Conservation (phyloP, 92 coral and sea anemone genomes). For the Plumapathes pennacea region DNA sequence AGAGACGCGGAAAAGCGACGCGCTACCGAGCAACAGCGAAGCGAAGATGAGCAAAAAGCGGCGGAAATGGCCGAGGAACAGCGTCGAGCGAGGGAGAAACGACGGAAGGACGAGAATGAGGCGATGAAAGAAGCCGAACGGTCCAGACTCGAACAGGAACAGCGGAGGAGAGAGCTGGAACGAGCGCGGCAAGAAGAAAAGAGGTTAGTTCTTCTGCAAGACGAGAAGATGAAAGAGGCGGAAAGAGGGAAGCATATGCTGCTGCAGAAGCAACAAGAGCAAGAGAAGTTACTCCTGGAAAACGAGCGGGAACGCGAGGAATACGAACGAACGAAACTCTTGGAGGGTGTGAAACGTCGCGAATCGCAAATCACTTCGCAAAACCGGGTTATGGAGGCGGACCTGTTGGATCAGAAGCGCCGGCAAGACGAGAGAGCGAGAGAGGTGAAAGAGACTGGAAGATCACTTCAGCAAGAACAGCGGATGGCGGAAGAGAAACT, state of each 20-base stretch:
- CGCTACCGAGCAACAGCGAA: conserved; percentile 26
- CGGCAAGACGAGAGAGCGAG: conserved; percentile 19
- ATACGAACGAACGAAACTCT: conserved; percentile 30
- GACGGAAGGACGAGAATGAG: conserved; percentile 36
- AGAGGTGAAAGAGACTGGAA: conserved; percentile 13
- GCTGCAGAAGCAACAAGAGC: conserved; percentile 29
- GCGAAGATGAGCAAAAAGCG: conserved; percentile 26
- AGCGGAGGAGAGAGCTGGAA: conserved; percentile 34
- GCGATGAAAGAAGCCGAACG: conserved; percentile 40
- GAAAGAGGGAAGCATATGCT: conserved; percentile 27
- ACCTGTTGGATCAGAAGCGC: conserved; percentile 17
- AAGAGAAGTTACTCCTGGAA: conserved; percentile 28
- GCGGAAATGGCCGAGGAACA: conserved; percentile 40
- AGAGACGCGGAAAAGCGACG: conserved; percentile 16
- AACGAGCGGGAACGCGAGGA: conserved; percentile 31
- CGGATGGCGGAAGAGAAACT: conserved; percentile 38
- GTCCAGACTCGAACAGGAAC: conserved; percentile 34
- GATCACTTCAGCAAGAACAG: conserved; percentile 7
- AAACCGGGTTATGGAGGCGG: conserved; percentile 12
- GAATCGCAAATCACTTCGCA: conserved; percentile 15
- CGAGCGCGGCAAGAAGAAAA: conserved; percentile 38
- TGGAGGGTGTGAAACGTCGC: conserved; percentile 21
- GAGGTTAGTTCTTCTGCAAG: conserved; percentile 30
- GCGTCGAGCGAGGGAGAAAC: conserved; percentile 27
- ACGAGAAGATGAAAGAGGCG: conserved; percentile 37